Percentiles rank a stretch among this genome's conserved stretches.
Evolutionary conservation across 2,888 invertebrate species (phyloP).

Genomic region (Caenorhabditis sp.): DNA sequence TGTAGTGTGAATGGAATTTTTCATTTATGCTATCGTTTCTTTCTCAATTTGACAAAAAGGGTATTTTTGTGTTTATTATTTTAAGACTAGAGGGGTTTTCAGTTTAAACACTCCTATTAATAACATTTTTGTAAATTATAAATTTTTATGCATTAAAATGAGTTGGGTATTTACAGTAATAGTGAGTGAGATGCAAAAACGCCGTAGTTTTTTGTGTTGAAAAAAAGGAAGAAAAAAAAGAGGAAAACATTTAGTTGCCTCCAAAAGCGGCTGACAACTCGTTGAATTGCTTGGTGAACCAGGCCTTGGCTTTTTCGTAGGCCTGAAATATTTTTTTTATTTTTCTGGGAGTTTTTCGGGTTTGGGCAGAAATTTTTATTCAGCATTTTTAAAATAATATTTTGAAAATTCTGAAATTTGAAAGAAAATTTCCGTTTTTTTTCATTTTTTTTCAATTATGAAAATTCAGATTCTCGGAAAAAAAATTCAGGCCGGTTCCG

Average conservation of each 20-base stretch:
- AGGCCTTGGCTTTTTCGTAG: slow-evolving; percentile 18
- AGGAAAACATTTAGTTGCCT: neutral
- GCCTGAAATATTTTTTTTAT: slow-evolving; percentile 8
- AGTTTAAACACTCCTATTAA: too few relatives aligned
- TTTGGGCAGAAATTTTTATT: too few relatives aligned
- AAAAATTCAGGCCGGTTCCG: too few relatives aligned
- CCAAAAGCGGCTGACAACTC: slow-evolving; percentile 34
- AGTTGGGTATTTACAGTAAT: neutral
- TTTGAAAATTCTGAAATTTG: neutral
- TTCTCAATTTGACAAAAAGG: neutral
- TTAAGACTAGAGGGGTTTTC: neutral
- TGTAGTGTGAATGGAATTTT: too few relatives aligned
- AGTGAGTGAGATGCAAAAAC: slow-evolving; percentile 32
- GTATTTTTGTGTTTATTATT: neutral
- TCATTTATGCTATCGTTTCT: too few relatives aligned
- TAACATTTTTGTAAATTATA: too few relatives aligned
- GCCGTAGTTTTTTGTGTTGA: slow-evolving; percentile 18
- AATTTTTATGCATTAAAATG: neutral
- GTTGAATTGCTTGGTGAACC: slow-evolving; percentile 40
- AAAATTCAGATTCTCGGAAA: too few relatives aligned
- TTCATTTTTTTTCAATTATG: neutral
- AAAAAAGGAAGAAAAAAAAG: slow-evolving; percentile 6
- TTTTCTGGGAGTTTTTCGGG: neutral
- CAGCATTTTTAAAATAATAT: too few relatives aligned
- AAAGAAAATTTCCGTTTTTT: too few relatives aligned